Evolutionary conservation across 2,888 invertebrate species (phyloP).

Genomic region (Neoascia interrupta): DNA sequence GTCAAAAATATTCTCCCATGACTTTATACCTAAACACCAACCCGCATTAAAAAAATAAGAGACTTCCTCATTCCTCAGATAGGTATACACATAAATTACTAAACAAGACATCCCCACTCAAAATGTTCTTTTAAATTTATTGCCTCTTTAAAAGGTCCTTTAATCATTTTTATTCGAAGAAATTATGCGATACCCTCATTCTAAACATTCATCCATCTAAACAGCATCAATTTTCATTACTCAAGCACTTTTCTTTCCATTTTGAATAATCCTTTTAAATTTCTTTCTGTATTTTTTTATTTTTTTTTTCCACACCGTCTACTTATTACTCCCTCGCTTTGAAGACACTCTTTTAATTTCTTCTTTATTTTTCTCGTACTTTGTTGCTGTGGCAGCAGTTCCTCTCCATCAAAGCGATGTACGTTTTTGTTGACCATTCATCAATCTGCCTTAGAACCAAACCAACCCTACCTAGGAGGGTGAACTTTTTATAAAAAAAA

Average conservation of each 20-base stretch:
- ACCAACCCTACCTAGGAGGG: neutral
- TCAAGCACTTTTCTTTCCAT: constrained; percentile 33
- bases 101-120: too few relatives aligned
- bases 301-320: neutral
- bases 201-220: constrained; percentile 27
- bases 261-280: constrained; percentile 46
- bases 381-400: constrained; percentile 2
- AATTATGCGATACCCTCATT: too few relatives aligned
- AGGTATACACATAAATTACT: too few relatives aligned
- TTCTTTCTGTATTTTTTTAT: constrained; percentile 6
- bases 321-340: neutral
- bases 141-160: too few relatives aligned
- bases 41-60: too few relatives aligned
- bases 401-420: constrained; percentile 6
- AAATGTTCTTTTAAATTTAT: too few relatives aligned
- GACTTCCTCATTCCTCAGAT: too few relatives aligned
- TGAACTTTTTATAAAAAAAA: neutral
- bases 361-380: neutral
- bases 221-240: constrained; percentile 55
- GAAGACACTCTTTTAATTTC: neutral
- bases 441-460: constrained; percentile 32
- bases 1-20: too few relatives aligned
- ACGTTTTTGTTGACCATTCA: constrained; percentile 52
- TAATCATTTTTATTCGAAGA: too few relatives aligned
- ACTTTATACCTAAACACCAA: too few relatives aligned